Percentiles rank a stretch among this genome's conserved stretches.
Conservation (phyloP, 2,888 invertebrate genomes). For the Tineola bisselliella region DNA sequence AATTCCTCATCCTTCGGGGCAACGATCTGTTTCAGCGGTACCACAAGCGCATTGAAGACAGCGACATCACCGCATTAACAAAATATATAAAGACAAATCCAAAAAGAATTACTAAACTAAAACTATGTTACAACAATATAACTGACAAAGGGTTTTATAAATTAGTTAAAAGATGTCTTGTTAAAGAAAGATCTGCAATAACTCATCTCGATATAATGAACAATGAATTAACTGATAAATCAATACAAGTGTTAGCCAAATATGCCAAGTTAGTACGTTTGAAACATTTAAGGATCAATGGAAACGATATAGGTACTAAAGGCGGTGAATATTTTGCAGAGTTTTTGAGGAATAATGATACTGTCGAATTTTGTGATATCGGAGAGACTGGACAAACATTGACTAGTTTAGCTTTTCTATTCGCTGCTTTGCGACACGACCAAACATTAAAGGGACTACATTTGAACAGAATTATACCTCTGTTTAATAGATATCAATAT, state of each 20-base stretch:
- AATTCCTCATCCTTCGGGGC: conserved; percentile 58
- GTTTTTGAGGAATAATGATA: conserved; percentile 51
- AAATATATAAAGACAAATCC: conserved; percentile 49
- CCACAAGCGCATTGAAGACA: conserved; percentile 45
- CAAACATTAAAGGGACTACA: conserved; percentile 42
- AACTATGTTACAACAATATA: conserved; percentile 67
- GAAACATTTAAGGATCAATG: conserved; percentile 63
- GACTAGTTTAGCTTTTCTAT: conserved; percentile 62
- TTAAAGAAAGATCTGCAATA: conserved; percentile 53
- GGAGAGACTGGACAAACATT: conserved; percentile 68
- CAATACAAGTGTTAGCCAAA: conserved; percentile 40
- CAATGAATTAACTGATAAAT: conserved; percentile 57
- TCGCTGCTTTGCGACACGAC: conserved; percentile 51
- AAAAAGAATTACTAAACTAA: conserved; percentile 52
- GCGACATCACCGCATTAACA: conserved; percentile 60
- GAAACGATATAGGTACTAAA: conserved; percentile 66
- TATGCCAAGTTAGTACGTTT: conserved; percentile 49
- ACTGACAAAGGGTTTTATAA: conserved; percentile 57
- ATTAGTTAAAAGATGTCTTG: conserved; percentile 45
- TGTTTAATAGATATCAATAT: conserved; percentile 44
- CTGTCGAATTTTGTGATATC: conserved; percentile 61
- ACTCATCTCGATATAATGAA: conserved; percentile 66
- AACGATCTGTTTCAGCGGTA: conserved; percentile 52
- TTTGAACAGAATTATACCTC: conserved; percentile 43
- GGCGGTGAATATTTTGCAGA: conserved; percentile 61